Evolutionary conservation across 2,113 vertebrate genomes (phyloP).

Genomic region (Pandion haliaetus): DNA sequence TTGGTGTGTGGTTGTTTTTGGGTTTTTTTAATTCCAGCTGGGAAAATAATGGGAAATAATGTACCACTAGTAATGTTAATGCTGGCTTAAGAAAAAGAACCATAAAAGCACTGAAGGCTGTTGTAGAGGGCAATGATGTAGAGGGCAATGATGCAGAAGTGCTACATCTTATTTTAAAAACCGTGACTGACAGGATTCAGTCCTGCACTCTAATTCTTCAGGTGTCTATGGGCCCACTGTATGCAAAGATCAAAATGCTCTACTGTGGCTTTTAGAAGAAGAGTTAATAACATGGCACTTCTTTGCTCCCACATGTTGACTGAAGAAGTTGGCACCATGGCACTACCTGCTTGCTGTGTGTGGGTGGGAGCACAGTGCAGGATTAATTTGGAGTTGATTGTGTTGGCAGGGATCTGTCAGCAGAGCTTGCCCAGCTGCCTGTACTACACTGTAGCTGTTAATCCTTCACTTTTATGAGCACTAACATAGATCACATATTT

Average conservation of each 20-base stretch:
- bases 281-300: background rate
- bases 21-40: background rate
- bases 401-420: slow-evolving; percentile 4
- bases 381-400: slow-evolving; percentile 1
- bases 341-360: background rate
- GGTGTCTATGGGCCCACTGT: background rate
- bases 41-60: background rate
- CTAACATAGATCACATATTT: background rate
- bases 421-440: slow-evolving; percentile 6
- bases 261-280: background rate
- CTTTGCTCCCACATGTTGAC: background rate
- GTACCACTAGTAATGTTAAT: background rate
- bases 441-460: background rate
- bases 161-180: background rate
- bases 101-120: background rate
- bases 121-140: background rate
- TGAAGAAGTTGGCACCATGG: background rate
- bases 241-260: background rate
- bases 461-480: background rate
- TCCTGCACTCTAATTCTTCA: background rate
- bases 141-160: background rate
- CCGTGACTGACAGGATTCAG: background rate
- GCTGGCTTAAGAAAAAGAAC: background rate
- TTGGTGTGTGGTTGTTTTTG: background rate
- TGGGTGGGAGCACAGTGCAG: background rate